phyloP scores from a whole-genome alignment of 2,113 vertebrate species.

The Syrmaticus mikado region DNA sequence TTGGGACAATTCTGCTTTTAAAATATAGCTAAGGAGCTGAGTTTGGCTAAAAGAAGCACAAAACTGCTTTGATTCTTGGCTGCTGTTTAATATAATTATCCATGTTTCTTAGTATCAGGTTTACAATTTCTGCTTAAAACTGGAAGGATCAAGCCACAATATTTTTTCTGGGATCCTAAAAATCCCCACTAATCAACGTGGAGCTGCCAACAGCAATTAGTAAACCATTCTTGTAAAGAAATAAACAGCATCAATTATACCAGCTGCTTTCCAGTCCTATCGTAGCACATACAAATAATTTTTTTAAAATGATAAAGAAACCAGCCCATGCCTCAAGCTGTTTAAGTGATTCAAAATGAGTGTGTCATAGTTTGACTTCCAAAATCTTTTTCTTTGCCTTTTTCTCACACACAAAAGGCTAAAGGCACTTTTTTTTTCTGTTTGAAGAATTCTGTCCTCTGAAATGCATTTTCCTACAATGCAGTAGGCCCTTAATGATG shows the following conservation, averaged over 20 bases:
- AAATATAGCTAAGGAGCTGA: not conserved
- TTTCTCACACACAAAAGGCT: slow-evolving; percentile 9
- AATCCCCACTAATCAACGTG: not conserved
- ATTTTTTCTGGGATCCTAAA: not conserved
- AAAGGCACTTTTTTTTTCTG: slow-evolving; percentile 10
- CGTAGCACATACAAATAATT: not conserved
- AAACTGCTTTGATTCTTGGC: not conserved
- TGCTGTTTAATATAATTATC: not conserved
- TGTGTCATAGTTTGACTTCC: not conserved
- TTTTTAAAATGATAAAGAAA: not conserved
- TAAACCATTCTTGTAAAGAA: not conserved
- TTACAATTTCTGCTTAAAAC: not conserved
- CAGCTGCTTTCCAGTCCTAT: not conserved
- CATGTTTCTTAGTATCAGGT: not conserved
- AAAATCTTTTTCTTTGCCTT: slow-evolving; percentile 12
- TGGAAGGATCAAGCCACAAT: not conserved
- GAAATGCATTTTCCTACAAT: slow-evolving; percentile 12
- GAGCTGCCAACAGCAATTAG: not conserved
- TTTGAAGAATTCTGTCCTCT: slow-evolving; percentile 18
- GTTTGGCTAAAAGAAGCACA: not conserved
- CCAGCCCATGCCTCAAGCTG: not conserved
- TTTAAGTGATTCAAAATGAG: slow-evolving; percentile 14
- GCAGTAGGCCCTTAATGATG: slow-evolving; percentile 9
- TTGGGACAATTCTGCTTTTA: not conserved
- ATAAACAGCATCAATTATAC: not conserved